Percentiles rank a stretch among this genome's conserved stretches.
phyloP scores from a whole-genome alignment of 2,113 vertebrate genomes.

The Sebastes fasciatus region DNA sequence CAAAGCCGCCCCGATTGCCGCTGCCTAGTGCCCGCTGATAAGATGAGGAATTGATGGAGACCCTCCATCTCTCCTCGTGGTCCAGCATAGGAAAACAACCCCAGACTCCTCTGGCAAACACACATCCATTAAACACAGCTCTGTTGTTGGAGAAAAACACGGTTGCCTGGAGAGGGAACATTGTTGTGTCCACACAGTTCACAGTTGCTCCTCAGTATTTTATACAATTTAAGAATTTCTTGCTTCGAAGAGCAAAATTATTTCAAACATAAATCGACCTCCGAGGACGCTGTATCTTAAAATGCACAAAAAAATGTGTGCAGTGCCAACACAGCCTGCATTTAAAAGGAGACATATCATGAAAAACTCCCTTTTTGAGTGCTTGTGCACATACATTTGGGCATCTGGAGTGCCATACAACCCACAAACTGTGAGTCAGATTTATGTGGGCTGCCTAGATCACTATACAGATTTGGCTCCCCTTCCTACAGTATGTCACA shows the following conservation, averaged over 20 bases:
- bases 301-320: background rate
- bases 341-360: slow-evolving; percentile 20
- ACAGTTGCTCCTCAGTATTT: slow-evolving; percentile 33
- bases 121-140: slow-evolving; percentile 62
- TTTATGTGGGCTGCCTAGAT: too few relatives aligned
- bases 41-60: slow-evolving; percentile 64
- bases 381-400: too few relatives aligned
- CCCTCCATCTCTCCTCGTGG: slow-evolving; percentile 48
- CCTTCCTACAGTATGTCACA: too few relatives aligned
- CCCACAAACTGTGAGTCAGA: too few relatives aligned
- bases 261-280: slow-evolving; percentile 33
- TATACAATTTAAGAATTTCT: slow-evolving; percentile 45
- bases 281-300: slow-evolving; percentile 17
- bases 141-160: slow-evolving; percentile 64
- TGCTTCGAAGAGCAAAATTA: slow-evolving; percentile 31
- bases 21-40: slow-evolving; percentile 41
- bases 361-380: too few relatives aligned
- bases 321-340: slow-evolving; percentile 12
- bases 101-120: slow-evolving; percentile 68
- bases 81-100: slow-evolving; percentile 58
- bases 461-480: too few relatives aligned
- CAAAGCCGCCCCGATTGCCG: slow-evolving; percentile 44
- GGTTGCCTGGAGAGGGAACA: slow-evolving; percentile 74
- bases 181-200: slow-evolving; percentile 68
- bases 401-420: too few relatives aligned